These are phyloP conservation scores for Hirtodrosophila trivittata DNA, from an alignment of 2,888 invertebrate species.

Conservation along the genomic window DNA sequence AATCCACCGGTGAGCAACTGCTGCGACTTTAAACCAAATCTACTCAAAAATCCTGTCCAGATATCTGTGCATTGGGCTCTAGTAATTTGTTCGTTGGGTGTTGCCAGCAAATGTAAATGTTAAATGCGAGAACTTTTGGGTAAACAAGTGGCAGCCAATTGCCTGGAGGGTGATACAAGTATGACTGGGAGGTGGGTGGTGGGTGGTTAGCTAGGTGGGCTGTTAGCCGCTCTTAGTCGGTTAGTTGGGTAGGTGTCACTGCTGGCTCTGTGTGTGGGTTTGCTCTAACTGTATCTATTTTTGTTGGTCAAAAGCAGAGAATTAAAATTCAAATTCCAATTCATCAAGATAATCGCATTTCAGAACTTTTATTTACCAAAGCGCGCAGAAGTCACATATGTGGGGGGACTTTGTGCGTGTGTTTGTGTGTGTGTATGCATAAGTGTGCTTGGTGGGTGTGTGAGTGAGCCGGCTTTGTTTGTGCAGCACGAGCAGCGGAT, in stretches of 20 bases:
- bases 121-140: conserved; percentile 64
- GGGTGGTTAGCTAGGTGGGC: neutral
- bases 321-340: conserved; percentile 82
- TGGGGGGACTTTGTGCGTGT: conserved; percentile 9
- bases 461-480: conserved; percentile 47
- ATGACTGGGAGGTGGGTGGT: conserved; percentile 6
- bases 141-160: conserved; percentile 62
- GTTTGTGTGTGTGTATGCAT: conserved; percentile 15
- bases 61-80: neutral
- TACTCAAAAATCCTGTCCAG: conserved; percentile 17
- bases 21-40: conserved; percentile 21
- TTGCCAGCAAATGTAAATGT: conserved; percentile 40
- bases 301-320: conserved; percentile 71
- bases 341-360: conserved; percentile 83
- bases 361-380: conserved; percentile 80
- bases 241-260: conserved; percentile 23
- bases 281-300: conserved; percentile 26
- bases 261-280: conserved; percentile 5
- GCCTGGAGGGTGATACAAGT: conserved; percentile 28
- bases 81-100: conserved; percentile 41
- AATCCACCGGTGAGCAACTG: neutral
- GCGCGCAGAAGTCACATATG: conserved; percentile 51
- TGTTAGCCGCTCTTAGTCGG: neutral
- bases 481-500: conserved; percentile 65
- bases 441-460: conserved; percentile 11